Conservation (phyloP, 1,140 invertebrate species). For the Meloidogyne exigua region DNA sequence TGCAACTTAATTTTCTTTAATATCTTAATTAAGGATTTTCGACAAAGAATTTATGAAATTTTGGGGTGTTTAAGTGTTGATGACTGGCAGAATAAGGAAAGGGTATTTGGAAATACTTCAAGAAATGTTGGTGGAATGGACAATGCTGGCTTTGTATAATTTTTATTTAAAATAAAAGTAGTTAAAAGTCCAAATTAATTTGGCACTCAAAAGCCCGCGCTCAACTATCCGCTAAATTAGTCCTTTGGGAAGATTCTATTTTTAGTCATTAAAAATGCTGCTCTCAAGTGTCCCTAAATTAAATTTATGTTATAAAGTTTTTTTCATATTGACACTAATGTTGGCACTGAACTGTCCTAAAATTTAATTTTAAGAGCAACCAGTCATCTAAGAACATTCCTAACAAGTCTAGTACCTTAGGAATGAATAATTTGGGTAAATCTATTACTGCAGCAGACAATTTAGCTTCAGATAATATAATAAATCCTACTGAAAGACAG, state of each 20-base stretch:
- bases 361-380: background rate
- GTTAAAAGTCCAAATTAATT: too few relatives aligned
- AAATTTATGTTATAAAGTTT: too few relatives aligned
- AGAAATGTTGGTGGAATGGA: background rate
- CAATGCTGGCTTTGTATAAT: background rate
- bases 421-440: background rate
- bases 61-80: slow-evolving; percentile 33
- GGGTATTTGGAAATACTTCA: background rate
- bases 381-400: background rate
- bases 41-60: slow-evolving; percentile 36
- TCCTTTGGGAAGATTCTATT: too few relatives aligned
- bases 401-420: background rate
- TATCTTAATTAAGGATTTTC: slow-evolving; percentile 21
- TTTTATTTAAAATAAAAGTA: background rate
- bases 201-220: too few relatives aligned
- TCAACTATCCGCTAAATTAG: too few relatives aligned
- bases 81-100: background rate
- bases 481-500: background rate
- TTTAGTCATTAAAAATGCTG: too few relatives aligned
- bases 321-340: too few relatives aligned
- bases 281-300: too few relatives aligned
- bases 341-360: background rate
- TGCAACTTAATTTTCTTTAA: background rate
- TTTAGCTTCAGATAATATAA: background rate
- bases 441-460: background rate